Conservation (phyloP, 1,140 invertebrate genomes). For the Colletes latitarsis region DNA sequence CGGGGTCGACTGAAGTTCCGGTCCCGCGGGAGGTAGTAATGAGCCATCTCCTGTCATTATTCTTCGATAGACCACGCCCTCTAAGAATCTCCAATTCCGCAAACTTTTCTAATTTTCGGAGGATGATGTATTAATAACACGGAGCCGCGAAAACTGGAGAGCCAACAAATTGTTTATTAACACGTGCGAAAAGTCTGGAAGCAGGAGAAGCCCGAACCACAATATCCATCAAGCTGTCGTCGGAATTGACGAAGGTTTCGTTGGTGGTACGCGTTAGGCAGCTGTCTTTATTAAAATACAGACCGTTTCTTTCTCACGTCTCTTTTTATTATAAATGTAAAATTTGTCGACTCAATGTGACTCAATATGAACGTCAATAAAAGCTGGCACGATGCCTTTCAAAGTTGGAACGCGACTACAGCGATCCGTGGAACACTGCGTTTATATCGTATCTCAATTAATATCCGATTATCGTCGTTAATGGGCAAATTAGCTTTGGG, state of each 20-base stretch:
- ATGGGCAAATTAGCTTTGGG: background rate
- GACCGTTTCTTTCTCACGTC: background rate
- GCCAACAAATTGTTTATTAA: background rate
- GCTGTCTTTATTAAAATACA: background rate
- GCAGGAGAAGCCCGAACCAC: background rate
- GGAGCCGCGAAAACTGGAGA: background rate
- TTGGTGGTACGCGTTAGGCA: background rate
- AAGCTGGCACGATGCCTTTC: background rate
- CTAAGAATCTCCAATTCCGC: background rate
- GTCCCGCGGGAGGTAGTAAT: background rate
- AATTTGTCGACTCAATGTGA: no score
- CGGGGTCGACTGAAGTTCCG: background rate
- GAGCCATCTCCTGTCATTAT: no score
- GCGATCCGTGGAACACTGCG: background rate
- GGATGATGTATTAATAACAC: background rate
- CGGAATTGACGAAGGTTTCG: slow-evolving; percentile 12
- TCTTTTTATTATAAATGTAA: background rate
- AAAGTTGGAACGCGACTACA: background rate
- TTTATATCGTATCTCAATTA: slow-evolving; percentile 5
- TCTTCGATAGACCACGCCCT: background rate
- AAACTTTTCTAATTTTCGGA: background rate
- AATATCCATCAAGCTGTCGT: slow-evolving; percentile 15
- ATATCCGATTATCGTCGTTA: slow-evolving; percentile 7
- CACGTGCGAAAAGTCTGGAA: background rate
- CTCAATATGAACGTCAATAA: background rate